Base-by-base conservation (phyloP, 2,113 vertebrate species). In the Ochotona princeps region DNA sequence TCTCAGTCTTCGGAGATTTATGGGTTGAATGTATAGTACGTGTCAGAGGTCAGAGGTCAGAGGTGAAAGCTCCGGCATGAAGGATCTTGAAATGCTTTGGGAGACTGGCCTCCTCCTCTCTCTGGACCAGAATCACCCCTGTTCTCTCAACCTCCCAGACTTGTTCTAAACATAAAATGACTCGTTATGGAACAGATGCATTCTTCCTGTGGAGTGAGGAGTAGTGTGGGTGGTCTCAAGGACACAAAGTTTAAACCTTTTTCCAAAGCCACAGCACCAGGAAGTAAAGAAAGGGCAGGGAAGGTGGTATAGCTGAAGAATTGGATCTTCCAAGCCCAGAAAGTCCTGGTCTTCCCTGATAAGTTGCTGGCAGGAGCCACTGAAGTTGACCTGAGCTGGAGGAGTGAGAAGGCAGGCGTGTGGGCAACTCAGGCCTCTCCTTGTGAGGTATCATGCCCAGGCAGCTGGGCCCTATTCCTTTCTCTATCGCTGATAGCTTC, bases 281-380 rank as follows among this genome's bases (percentile, higher is more conserved):
- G 51, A 92, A 79, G 32, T 28, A 32, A 92, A 74, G 47, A 89
- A 78, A 57, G 92, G 80, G 35, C 35, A 26, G 2, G 15, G 21
- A 65, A 76, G 26, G 49, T 44, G 12, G 28, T 60, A 87, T 12
- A 89, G 83, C 47, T 84, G 25, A 94, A 90, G 80, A 92, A 80
- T 2, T 87, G 81, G 88, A 97, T 97, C 95, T 94, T 94, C 57
- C 15, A 30, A 91, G 66, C 92, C 73, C 94, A 97, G 91, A 97
- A 89, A 93, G 95, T 82, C 54, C 66, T 96, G 95, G 91, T 95
- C 51, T 92, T 94, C 91, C 78, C 75, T 95, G 96, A 97, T 97
- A 97, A 96, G 89, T 93, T 93, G 63, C 32, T 94, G 91, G 91
- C 94, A 94, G 84, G 92, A 91, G 87, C 69, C 83, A 84, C 49